Base-by-base conservation (phyloP, 2,888 invertebrate species). In the Idaea straminata region DNA sequence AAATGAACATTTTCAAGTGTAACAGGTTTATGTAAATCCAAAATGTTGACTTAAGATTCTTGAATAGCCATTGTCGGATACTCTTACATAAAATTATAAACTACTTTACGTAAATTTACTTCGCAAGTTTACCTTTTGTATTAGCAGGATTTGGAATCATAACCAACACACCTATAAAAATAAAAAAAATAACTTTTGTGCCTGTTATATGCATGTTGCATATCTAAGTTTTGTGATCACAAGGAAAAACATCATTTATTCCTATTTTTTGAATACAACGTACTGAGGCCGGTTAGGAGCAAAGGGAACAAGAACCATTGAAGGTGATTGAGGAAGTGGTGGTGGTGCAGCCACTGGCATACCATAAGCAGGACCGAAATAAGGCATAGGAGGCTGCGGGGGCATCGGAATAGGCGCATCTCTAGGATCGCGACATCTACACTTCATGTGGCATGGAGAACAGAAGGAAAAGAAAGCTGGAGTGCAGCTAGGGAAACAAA, bases 391-490 rank as follows among this genome's bases (percentile, higher is more conserved):
- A 4, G 75, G 73, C 10, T 47, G 59, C 5, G 76, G 77, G 16
- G 80, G 77, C 57, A 75, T 65, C 0, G 84, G 83, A 6, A 61
- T 34, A 5, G 87, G 85, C 3, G 76, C 76, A 7, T 83, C 77
- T 59, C 75, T 73, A 5, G 70, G 66, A 16, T 74, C 79, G 4
- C 77, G 79, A 72, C 89, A 89, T 64, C 87, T 80, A 66, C 91
- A 91, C 69, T 83, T 82, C 69, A 76, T 75, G 66, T 91, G 91
- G 61, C 91, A 91, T 5, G 83, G 75, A 0, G 91, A 91, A 65
- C 91, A 91, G 67, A 80, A 91, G 0, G 91, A 81, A 67, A 84
- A 91, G 72, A 89, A 88, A 1, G 89, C 72, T n/a, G 91, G 91
- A 2, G 88, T 89, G 64, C 90, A 91, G 0, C 79, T 75, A 1